Base-by-base conservation (phyloP, 2,797 vertebrate genomes). In the Anomalospiza imberbis region DNA sequence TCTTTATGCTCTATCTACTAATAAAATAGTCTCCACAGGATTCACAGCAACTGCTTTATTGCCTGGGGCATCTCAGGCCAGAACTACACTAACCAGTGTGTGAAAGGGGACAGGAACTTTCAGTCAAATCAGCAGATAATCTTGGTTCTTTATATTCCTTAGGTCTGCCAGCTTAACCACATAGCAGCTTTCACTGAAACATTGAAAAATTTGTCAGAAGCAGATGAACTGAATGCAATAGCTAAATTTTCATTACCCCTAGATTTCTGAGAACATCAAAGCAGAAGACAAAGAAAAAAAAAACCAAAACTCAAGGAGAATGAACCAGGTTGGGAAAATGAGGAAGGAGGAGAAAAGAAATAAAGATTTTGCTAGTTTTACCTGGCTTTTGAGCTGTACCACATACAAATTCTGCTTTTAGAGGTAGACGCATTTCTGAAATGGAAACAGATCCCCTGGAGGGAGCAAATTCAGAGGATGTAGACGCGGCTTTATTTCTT, bases 371-470 rank as follows among this genome's bases (percentile, higher is more conserved):
- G 21, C 25, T 72, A 22, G 6, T 18, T 76, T 91, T 97, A 99
- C 99, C 99, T 97, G 99, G 98, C 89, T 98, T 99, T 96, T 98
- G 99, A 92, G 97, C 98, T 4, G 98, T 97, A 70, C 98, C 98
- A 54, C 99, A 99, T 21, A 99, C 98, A 95, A 99, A 99, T 80
- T 99, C 99, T 25, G 99, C 99, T 97, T 99, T 99, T 6, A 99
- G 98, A 79, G 99, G 99, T 86, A 99, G 97, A 45, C 99, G 98
- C 12, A 99, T 96, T 94, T 99, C 99, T 81, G 98, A 98, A 91
- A 99, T 95, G 32, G 97, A 98, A 91, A 99, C 96, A 40, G 98
- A 98, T 63, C 99, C 99, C 73, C 96, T 98, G 61, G 99, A 99
- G 38, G 99, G 98, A 13, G 97, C 92, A 89, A 97, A 87, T 34